phyloP scores from a whole-genome alignment of 2,888 invertebrate genomes.

The Gonocerus acuteangulatus region DNA sequence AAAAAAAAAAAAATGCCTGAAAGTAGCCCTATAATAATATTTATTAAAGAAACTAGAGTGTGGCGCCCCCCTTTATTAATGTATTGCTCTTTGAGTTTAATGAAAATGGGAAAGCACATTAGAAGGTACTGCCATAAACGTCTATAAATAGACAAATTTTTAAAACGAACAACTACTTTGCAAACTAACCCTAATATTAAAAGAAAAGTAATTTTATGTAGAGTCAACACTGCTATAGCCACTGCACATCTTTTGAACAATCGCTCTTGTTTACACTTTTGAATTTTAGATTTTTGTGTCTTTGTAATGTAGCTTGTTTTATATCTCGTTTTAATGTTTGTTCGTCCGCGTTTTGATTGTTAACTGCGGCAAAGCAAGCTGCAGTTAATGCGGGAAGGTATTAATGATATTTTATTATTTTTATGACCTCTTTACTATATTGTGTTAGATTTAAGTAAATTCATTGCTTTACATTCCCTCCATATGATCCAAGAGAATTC shows the following conservation, averaged over 20 bases:
- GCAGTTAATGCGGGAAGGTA: conserved; percentile 24
- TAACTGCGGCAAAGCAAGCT: conserved; percentile 17
- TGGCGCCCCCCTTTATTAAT: too few relatives aligned
- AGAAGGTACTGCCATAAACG: too few relatives aligned
- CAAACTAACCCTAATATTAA: too few relatives aligned
- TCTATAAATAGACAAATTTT: too few relatives aligned
- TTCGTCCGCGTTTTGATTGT: neutral
- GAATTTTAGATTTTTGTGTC: neutral
- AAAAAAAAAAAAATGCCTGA: too few relatives aligned
- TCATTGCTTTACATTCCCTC: neutral
- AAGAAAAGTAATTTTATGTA: neutral
- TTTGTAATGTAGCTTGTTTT: neutral
- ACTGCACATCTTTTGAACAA: conserved; percentile 1
- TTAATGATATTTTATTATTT: neutral
- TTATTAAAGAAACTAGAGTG: too few relatives aligned
- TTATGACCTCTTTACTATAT: neutral
- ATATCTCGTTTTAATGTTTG: neutral
- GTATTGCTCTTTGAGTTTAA: too few relatives aligned
- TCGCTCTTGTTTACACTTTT: conserved; percentile 9
- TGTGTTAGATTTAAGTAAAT: neutral
- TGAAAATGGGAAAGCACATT: too few relatives aligned
- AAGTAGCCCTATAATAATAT: too few relatives aligned
- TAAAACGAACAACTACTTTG: too few relatives aligned
- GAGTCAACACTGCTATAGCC: neutral
- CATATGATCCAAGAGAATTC: neutral